phyloP scores from a whole-genome alignment of 2,888 invertebrate genomes.

The Nymphalis urticae region DNA sequence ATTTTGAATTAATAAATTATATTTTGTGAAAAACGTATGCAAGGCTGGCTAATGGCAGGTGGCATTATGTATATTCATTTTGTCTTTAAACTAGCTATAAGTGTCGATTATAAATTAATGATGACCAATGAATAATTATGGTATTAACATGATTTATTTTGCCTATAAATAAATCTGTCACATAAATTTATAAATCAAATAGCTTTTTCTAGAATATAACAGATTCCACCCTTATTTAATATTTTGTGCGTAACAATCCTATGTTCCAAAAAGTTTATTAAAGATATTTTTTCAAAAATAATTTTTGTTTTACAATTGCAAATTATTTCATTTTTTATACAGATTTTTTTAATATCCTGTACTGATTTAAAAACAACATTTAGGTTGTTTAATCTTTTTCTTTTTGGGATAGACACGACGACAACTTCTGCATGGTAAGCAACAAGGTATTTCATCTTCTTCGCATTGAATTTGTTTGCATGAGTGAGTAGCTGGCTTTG shows the following conservation, averaged over 20 bases:
- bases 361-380: slow-evolving; percentile 21
- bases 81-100: background rate
- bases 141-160: background rate
- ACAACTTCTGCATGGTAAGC: slow-evolving; percentile 59
- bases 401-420: slow-evolving; percentile 46
- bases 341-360: too few species aligned
- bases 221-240: too few species aligned
- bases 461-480: slow-evolving; percentile 86
- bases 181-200: too few species aligned
- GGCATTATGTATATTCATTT: background rate
- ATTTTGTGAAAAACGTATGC: too few species aligned
- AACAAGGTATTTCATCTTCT: slow-evolving; percentile 75
- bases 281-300: too few species aligned
- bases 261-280: too few species aligned
- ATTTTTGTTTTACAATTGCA: too few species aligned
- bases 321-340: too few species aligned
- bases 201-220: too few species aligned
- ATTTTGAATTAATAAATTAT: too few species aligned
- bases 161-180: background rate
- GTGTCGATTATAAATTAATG: background rate
- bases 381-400: slow-evolving; percentile 37
- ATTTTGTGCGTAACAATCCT: too few species aligned
- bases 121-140: background rate
- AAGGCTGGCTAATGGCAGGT: background rate
- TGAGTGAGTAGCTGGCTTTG: slow-evolving; percentile 82